Evolutionary conservation across 2,797 vertebrate genomes (phyloP).

Genomic region (Eulemur rubriventer): DNA sequence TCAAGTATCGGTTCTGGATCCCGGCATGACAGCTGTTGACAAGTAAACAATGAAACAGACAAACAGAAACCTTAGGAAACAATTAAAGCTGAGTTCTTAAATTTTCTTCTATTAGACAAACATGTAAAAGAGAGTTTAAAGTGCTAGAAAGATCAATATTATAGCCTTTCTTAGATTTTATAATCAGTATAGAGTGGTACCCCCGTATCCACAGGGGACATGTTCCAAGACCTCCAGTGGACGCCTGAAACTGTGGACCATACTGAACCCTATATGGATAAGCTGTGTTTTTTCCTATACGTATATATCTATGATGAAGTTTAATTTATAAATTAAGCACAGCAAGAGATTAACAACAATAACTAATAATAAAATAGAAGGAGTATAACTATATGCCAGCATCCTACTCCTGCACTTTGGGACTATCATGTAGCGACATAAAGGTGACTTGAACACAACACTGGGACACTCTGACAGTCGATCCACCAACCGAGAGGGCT

Average conservation of each 20-base stretch:
- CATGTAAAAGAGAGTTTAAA: background rate
- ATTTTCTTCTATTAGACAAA: background rate
- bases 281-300: background rate
- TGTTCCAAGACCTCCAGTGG: background rate
- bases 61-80: background rate
- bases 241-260: fast-evolving
- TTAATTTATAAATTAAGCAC: background rate
- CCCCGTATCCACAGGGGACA: too few species aligned
- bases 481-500: background rate
- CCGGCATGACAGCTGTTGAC: background rate
- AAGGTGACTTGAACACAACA: background rate
- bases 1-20: background rate
- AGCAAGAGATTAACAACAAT: background rate
- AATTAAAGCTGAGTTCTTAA: background rate
- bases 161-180: background rate
- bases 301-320: background rate
- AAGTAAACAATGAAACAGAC: background rate
- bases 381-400: background rate
- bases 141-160: background rate
- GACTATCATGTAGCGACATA: background rate
- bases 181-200: background rate
- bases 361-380: background rate
- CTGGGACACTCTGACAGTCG: background rate
- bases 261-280: background rate
- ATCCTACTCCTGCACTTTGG: background rate